Base-by-base conservation (phyloP, 2,888 invertebrate genomes). In the Hypena proboscidalis region DNA sequence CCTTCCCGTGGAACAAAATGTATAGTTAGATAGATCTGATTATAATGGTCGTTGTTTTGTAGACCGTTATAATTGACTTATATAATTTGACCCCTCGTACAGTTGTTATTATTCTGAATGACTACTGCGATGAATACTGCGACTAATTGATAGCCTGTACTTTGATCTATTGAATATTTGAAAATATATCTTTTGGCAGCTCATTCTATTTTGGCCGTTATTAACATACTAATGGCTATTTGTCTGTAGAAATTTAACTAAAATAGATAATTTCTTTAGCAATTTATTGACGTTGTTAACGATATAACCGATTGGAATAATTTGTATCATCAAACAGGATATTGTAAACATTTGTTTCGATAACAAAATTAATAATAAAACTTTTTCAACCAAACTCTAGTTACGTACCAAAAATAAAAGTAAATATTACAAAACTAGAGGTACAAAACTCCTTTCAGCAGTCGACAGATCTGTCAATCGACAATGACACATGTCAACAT, bases 1-100 rank as follows among this genome's bases (percentile, higher is more conserved):
- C 52, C 58, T 56, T 54, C 34, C 4, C 8, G 26, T 11, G 3
- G 7, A 4, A 37, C 3, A 31, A 34, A 45, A 40, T 47, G 41
- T 57, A 42, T 34, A 13, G 23, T 35, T 45, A 10, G 38, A 51
- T 50, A 42, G 53, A 45, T 51, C 53, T 50, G 3, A 20, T 37
- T 44, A 36, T 42, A 56, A 41, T 63, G 40, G 61, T 8, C 19
- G 4, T 27, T 22, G n/a, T 39, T 21, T 22, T 15, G 19, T 23
- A 11, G 26, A 40, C 56, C 42, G 57, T 53, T 59, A 63, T 47
- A 52, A 39, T 27, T 48, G 49, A 17, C 54, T 37, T 57, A 40
- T 25, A 14, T 57, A 48, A 34, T 31, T 54, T 48, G 57, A 45
- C 34, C 60, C 44, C 36, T 13, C 10, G 15, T 29, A n/a, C 36